Conservation (phyloP, 1,140 invertebrate species). For the Drosophila seguyi region DNA sequence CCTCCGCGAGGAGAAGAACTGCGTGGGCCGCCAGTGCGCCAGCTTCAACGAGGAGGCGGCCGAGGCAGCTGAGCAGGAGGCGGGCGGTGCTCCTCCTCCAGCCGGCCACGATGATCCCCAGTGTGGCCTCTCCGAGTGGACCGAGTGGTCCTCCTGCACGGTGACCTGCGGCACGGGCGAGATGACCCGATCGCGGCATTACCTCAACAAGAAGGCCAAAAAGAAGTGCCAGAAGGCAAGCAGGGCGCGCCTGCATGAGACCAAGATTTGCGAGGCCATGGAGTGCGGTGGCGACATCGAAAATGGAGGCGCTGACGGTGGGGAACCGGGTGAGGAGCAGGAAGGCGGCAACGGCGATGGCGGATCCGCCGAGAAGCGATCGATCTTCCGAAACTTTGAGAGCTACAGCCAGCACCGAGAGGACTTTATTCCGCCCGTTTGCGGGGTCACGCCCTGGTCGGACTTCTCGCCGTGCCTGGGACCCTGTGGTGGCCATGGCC, state of each 20-base stretch:
- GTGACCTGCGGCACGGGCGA: conserved; percentile 87
- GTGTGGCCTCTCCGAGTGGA: conserved; percentile 91
- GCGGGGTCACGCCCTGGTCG: conserved; percentile 90
- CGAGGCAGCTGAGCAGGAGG: conserved; percentile 44
- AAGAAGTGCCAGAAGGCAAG: conserved; percentile 83
- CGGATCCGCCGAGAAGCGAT: conserved; percentile 52
- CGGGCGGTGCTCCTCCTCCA: conserved; percentile 9
- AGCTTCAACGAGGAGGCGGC: conserved; percentile 85
- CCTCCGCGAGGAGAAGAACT: conserved; percentile 86
- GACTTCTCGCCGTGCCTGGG: conserved; percentile 91
- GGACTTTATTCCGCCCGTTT: conserved; percentile 86
- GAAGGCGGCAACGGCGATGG: conserved; percentile 34
- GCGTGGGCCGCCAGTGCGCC: conserved; percentile 85
- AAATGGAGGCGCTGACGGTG: conserved; percentile 10
- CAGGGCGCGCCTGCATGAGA: conserved; percentile 66
- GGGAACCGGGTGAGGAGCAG: conserved; percentile 20
- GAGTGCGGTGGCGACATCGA: conserved; percentile 79
- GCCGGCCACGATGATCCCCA: conserved; percentile 78
- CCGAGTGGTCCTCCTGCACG: conserved; percentile 91
- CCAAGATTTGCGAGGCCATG: conserved; percentile 59
- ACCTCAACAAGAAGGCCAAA: conserved; percentile 72
- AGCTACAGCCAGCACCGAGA: conserved; percentile 78
- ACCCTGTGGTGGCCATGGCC: conserved; percentile 86
- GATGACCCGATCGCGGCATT: conserved; percentile 63
- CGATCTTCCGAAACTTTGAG: conserved; percentile 72